These are phyloP conservation scores for Salpingus planirostris DNA, from an alignment of 2,888 invertebrate species.

Conservation along the genomic window DNA sequence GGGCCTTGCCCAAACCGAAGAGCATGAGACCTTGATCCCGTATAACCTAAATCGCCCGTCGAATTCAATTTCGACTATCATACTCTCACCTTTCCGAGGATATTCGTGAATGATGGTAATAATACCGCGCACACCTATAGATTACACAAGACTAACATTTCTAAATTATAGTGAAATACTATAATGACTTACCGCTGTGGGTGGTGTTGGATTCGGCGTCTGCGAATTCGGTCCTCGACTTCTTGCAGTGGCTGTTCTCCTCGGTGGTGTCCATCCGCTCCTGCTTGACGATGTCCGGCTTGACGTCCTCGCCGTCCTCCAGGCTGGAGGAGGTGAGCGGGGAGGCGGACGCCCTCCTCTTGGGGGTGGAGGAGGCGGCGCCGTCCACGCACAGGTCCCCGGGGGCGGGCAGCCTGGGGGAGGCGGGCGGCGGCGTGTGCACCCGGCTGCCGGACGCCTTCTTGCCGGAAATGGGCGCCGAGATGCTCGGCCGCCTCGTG, in stretches of 20 bases:
- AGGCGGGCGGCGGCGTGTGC: conserved; percentile 66
- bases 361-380: conserved; percentile 75
- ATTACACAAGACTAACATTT: too few relatives aligned
- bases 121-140: too few relatives aligned
- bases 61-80: too few relatives aligned
- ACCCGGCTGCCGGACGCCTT: conserved; percentile 42
- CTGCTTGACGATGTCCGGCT: conserved; percentile 54
- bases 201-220: conserved; percentile 88
- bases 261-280: conserved; percentile 58
- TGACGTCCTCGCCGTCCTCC: conserved; percentile 44
- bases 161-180: too few relatives aligned
- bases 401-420: conserved; percentile 54
- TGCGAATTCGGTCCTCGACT: conserved; percentile 65
- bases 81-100: too few relatives aligned
- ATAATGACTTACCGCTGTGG: conserved; percentile 82
- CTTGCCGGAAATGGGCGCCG: conserved; percentile 56
- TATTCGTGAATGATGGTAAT: too few relatives aligned
- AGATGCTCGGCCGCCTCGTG: conserved; percentile 60
- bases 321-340: conserved; percentile 38
- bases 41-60: too few relatives aligned
- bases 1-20: too few relatives aligned
- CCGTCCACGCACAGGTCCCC: conserved; percentile 65
- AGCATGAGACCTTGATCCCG: too few relatives aligned
- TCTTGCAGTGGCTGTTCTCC: conserved; percentile 57
- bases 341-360: conserved; percentile 48